These are phyloP conservation scores for Urocynchramus pylzowi DNA, from an alignment of 2,113 vertebrate genomes.

Conservation along the genomic window DNA sequence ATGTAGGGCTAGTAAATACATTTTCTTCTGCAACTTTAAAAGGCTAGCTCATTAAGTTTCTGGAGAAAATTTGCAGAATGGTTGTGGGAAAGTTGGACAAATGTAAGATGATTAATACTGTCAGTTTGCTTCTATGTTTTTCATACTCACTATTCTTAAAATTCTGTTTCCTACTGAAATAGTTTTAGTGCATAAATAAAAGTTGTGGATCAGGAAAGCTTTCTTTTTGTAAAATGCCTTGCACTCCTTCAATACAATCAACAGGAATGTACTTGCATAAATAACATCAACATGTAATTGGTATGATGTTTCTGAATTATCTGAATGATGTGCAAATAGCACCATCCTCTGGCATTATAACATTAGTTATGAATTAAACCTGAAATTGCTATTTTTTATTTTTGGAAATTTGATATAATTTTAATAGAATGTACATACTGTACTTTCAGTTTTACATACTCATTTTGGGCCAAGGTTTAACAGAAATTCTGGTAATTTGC, in stretches of 20 bases:
- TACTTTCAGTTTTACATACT: slow-evolving; percentile 70
- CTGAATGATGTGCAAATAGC: slow-evolving; percentile 16
- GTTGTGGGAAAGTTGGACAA: neutral
- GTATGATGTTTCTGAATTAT: neutral
- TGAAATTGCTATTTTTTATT: slow-evolving; percentile 26
- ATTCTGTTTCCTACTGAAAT: neutral
- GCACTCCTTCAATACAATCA: neutral
- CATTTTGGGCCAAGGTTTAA: slow-evolving; percentile 59
- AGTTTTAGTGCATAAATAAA: neutral
- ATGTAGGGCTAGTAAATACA: neutral
- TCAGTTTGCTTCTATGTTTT: neutral
- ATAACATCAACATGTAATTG: rapidly evolving
- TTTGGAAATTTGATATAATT: slow-evolving; percentile 42
- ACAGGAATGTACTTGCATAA: neutral
- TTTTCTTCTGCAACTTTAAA: neutral
- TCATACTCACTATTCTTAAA: neutral
- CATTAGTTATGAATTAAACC: neutral
- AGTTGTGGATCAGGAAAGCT: neutral
- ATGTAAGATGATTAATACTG: neutral
- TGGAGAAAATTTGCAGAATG: neutral
- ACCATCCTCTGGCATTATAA: slow-evolving; percentile 54
- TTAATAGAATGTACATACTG: slow-evolving; percentile 36
- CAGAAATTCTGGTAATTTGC: slow-evolving; percentile 66
- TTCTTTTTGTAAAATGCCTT: neutral
- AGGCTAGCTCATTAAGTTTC: neutral